Evolutionary conservation across 2,888 invertebrate genomes (phyloP).

Genomic region (Corbicula japonica): DNA sequence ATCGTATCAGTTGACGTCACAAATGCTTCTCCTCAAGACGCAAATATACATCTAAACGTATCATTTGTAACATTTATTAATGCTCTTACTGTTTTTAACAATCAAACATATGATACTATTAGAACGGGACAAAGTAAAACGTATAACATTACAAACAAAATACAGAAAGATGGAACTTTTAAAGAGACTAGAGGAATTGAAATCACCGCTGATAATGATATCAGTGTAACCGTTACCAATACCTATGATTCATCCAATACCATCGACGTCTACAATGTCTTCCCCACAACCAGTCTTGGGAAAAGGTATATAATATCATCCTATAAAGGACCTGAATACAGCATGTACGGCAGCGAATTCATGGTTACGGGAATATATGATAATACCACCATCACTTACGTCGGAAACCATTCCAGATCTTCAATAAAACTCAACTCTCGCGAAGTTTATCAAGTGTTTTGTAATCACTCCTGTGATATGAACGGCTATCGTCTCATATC

Average conservation of each 20-base stretch:
- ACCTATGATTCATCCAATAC: neutral
- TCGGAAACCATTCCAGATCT: too few relatives aligned
- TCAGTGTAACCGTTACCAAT: constrained; percentile 14
- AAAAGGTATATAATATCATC: constrained; percentile 5
- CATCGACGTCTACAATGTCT: constrained; percentile 10
- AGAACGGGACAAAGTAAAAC: neutral
- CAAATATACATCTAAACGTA: neutral
- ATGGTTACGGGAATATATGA: constrained; percentile 6
- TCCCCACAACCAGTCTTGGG: constrained; percentile 9
- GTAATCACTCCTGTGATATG: neutral
- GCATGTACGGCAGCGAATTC: neutral
- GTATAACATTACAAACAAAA: neutral
- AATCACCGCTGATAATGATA: neutral
- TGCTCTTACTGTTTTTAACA: too few relatives aligned
- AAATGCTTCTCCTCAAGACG: constrained; percentile 12
- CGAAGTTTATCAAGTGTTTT: constrained; percentile 15
- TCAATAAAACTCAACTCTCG: neutral
- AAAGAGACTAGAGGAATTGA: constrained; percentile 7
- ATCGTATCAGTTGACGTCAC: constrained; percentile 12
- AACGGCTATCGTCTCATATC: constrained; percentile 1
- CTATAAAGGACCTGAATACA: neutral
- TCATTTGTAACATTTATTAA: too few relatives aligned
- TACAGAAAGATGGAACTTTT: constrained; percentile 13
- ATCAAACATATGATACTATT: neutral
- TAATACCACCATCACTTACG: constrained; percentile 8